Base-by-base conservation (phyloP, 1,140 invertebrate genomes). In the Hyposmocoma kahamanoa region DNA sequence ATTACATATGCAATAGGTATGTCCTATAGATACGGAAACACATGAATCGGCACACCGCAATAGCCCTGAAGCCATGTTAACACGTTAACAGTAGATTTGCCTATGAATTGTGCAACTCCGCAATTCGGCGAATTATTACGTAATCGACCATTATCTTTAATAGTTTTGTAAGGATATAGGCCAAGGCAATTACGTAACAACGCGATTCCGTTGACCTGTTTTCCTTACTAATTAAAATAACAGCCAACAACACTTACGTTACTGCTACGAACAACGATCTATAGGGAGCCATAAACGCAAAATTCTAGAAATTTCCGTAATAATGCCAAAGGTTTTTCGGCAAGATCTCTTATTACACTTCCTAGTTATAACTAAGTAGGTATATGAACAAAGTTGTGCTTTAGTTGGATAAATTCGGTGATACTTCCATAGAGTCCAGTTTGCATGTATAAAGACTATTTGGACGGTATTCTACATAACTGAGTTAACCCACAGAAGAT, bases 371-470 rank as follows among this genome's bases (percentile, higher is more conserved):
- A 46, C 17, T 36, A 46, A 34, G n/a, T n/a, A 36, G 1, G 32
- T 36, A 36, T 36, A 36, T 36, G 15, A 1, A 36, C 18, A 36
- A 17, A 36, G 32, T 13, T 17, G 15, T 75, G 62, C 61, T 53
- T 60, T 56, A 65, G 56, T 65, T 73, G 60, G 49, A 62, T 69
- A n/a, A n/a, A n/a, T n/a, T 4, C 10, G 6, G 71, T 69, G 69
- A 69, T 74, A 67, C 69, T 77, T 75, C 67, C 67, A 73, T 76
- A 77, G 67, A 77, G 66, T 73, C 60, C 58, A 63, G 66, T 83
- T 83, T 77, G 72, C 79, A 79, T 83, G n/a, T n/a, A 75, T 62
- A 83, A 80, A 80, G 69, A 76, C 67, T 68, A 74, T 78, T n/a
- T n/a, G n/a, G n/a, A n/a, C n/a, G n/a, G n/a, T n/a, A n/a, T n/a